Evolutionary conservation across 2,888 invertebrate genomes (phyloP), one percentile per base, ranked within the genome.

Genomic region (Scaptomyza parva): DNA sequence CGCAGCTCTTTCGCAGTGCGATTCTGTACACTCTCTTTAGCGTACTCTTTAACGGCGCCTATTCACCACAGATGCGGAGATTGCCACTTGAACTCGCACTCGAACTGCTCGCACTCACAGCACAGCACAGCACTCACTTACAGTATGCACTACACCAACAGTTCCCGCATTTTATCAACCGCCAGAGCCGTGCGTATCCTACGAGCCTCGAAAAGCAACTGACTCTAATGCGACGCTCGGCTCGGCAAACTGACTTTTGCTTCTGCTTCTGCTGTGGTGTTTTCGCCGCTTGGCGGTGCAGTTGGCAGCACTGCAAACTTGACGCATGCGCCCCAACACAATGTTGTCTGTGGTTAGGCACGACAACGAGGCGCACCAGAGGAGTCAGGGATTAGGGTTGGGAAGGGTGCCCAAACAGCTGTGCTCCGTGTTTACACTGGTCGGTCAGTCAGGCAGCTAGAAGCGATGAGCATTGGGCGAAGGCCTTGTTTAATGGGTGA

Each of bases 141-240:
- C 63, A 52, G 48, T 40, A 51, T 54, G 57, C 66, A 66, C 64
- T 67, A 39, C 18, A 59, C 70, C 58, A 57, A 53, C 66, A 39
- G 55, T 44, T 60, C 54, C 76, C 71, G 59, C 78, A 65, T 79
- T 76, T 68, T 61, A 62, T 67, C 40, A 63, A 64, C 80, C 76
- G 87, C 64, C 67, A 70, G 70, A 84, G 74, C 85, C 90, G 86
- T 90, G 86, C 90, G 89, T 87, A 85, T 89, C 89, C 90, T 89
- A 83, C 88, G 88, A 90, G 86, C 89, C 88, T 85, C 88, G 88
- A 91, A 90, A 87, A 89, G 90, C 90, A 90, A 90, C 90, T 90
- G 88, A 89, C 51, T 70, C 33, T 55, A 63, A 44, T 43, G 20
- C n/a, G n/a, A n/a, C 33, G 47, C 67, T 58, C 47, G 50, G 57